These are phyloP conservation scores for Myoxocephalus aenaeus DNA, from an alignment of 2,797 vertebrate species.

Conservation along the genomic window DNA sequence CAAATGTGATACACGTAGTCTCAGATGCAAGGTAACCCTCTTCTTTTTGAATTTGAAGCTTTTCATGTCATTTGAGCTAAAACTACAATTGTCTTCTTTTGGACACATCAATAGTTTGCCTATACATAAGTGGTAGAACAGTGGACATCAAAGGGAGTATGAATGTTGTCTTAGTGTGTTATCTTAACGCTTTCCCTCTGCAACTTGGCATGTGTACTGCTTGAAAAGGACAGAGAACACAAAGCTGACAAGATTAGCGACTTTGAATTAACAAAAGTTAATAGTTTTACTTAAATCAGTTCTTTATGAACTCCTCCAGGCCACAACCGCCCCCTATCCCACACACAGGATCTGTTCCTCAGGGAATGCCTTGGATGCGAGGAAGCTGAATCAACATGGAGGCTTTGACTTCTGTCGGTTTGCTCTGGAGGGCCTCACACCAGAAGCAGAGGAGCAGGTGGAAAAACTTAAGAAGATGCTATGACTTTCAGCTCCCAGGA, in stretches of 20 bases:
- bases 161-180: slow-evolving; percentile 47
- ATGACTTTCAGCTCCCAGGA: slow-evolving; percentile 74
- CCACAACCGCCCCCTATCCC: slow-evolving; percentile 8
- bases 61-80: too few species aligned
- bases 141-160: slow-evolving; percentile 69
- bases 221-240: slow-evolving; percentile 23
- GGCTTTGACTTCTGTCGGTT: slow-evolving; percentile 69
- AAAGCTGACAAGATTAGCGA: not conserved
- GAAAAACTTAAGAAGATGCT: slow-evolving; percentile 72
- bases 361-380: slow-evolving; percentile 66
- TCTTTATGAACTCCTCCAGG: slow-evolving; percentile 26
- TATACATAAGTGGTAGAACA: slow-evolving; percentile 57
- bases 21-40: too few species aligned
- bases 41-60: too few species aligned
- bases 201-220: slow-evolving; percentile 50
- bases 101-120: not conserved
- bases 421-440: slow-evolving; percentile 52
- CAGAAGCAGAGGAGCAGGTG: slow-evolving; percentile 78
- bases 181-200: slow-evolving; percentile 70
- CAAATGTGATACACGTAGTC: too few species aligned
- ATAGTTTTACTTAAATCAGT: slow-evolving; percentile 1
- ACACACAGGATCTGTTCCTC: slow-evolving; percentile 67
- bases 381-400: slow-evolving; percentile 85
- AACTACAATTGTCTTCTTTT: too few species aligned
- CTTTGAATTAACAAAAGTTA: not conserved